Evolutionary conservation across 2,888 invertebrate genomes (phyloP).

Genomic region (Lochmaea crataegi): DNA sequence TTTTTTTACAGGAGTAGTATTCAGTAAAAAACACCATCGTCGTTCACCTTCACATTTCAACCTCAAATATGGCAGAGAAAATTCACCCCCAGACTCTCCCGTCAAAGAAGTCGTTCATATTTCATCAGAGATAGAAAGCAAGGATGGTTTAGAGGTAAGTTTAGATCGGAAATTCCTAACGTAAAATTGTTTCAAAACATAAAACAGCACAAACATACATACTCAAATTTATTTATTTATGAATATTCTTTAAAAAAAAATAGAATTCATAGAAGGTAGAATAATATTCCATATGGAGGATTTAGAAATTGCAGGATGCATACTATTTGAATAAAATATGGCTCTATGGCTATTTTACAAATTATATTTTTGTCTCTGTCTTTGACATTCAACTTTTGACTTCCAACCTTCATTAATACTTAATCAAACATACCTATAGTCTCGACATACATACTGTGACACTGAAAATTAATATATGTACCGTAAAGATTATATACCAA

Average conservation of each 20-base stretch:
- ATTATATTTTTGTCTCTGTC: neutral
- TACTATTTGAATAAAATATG: no score
- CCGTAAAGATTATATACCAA: neutral
- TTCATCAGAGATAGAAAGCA: conserved; percentile 56
- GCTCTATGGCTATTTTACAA: no score
- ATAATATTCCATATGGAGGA: no score
- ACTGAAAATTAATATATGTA: neutral
- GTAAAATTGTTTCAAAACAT: neutral
- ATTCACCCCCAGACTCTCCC: conserved; percentile 72
- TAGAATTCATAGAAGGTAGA: no score
- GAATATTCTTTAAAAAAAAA: no score
- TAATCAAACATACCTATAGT: neutral
- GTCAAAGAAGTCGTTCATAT: conserved; percentile 62
- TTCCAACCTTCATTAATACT: neutral
- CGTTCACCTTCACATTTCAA: conserved; percentile 76
- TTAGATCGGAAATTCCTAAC: neutral
- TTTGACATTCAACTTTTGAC: neutral
- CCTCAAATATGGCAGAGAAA: conserved; percentile 73
- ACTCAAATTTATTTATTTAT: no score
- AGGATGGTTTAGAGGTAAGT: conserved; percentile 65
- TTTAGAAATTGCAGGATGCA: no score
- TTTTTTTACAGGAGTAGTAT: conserved; percentile 56
- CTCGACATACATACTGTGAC: neutral
- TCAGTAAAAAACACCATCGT: conserved; percentile 67
- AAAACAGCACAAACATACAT: neutral